Evolutionary conservation across 2,113 vertebrate genomes (phyloP).

Genomic region (Parotia lawesii): DNA sequence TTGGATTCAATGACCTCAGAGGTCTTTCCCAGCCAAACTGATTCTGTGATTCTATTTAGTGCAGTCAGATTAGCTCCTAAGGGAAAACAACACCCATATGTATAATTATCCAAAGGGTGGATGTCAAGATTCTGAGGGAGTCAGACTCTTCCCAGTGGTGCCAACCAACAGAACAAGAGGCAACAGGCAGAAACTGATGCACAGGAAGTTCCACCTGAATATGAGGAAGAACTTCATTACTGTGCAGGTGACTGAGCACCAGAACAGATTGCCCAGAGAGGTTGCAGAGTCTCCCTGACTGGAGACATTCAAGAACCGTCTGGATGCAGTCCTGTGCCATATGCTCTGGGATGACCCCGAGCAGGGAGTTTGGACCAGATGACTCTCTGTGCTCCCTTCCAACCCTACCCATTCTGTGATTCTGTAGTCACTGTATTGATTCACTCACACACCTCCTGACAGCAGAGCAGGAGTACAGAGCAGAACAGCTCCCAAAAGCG

Average conservation of each 20-base stretch:
- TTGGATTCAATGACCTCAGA: neutral
- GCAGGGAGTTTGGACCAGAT: neutral
- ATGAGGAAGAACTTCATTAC: neutral
- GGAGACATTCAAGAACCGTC: rapidly evolving
- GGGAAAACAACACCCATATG: neutral
- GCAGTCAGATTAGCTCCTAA: neutral
- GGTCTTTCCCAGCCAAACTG: neutral
- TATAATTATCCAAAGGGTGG: neutral
- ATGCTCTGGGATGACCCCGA: neutral
- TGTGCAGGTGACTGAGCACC: neutral
- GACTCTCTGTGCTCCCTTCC: neutral
- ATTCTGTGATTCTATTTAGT: neutral
- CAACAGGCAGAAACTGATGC: neutral
- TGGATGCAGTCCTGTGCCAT: neutral
- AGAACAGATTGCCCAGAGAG: neutral
- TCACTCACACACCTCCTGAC: neutral
- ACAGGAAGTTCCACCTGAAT: neutral
- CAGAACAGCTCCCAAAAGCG: rapidly evolving
- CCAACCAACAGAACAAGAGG: neutral
- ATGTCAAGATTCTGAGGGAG: neutral
- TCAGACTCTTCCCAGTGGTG: neutral
- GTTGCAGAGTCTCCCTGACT: neutral
- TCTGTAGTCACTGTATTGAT: neutral
- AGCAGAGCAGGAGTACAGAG: rapidly evolving
- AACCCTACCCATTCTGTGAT: neutral